These are phyloP conservation scores for Heliopora coerulea DNA, from an alignment of 92 coral and sea anemone species.

Conservation along the genomic window DNA sequence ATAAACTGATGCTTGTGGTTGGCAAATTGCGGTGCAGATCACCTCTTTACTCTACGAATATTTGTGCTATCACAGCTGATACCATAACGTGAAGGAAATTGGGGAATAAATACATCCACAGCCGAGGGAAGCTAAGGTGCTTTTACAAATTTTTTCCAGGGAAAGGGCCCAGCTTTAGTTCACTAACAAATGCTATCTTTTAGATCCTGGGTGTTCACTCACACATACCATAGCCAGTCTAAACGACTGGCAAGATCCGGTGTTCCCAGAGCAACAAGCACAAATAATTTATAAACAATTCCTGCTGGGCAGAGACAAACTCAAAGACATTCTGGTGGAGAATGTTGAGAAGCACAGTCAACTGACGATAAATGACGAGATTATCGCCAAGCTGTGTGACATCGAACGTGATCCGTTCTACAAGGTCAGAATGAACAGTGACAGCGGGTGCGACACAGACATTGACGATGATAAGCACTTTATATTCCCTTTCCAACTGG, in stretches of 20 bases:
- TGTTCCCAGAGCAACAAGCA: slow-evolving; percentile 89
- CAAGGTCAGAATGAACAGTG: slow-evolving; percentile 8
- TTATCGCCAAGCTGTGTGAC: background rate
- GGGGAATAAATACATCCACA: too few relatives aligned
- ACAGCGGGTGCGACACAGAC: slow-evolving; percentile 40
- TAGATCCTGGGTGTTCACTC: slow-evolving; percentile 67
- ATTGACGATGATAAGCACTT: slow-evolving; percentile 20
- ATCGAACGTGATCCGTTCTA: slow-evolving; percentile 8
- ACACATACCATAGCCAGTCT: slow-evolving; percentile 76
- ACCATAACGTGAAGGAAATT: too few relatives aligned
- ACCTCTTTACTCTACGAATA: too few relatives aligned
- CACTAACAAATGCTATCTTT: too few relatives aligned
- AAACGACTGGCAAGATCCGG: slow-evolving; percentile 98
- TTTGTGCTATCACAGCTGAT: too few relatives aligned
- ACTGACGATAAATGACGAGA: slow-evolving; percentile 18
- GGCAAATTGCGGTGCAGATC: too few relatives aligned
- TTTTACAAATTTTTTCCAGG: too few relatives aligned
- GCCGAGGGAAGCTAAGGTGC: too few relatives aligned
- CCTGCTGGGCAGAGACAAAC: slow-evolving; percentile 72
- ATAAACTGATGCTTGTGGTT: too few relatives aligned
- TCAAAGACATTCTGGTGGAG: slow-evolving; percentile 60
- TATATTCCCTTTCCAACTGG: slow-evolving; percentile 1
- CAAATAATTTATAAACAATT: slow-evolving; percentile 90
- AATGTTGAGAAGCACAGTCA: slow-evolving; percentile 32
- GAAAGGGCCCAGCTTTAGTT: too few relatives aligned